Percentiles rank a stretch among this genome's conserved stretches.
Evolutionary conservation across 2,797 vertebrate genomes (phyloP).

Genomic region (Dermochelys coriacea): DNA sequence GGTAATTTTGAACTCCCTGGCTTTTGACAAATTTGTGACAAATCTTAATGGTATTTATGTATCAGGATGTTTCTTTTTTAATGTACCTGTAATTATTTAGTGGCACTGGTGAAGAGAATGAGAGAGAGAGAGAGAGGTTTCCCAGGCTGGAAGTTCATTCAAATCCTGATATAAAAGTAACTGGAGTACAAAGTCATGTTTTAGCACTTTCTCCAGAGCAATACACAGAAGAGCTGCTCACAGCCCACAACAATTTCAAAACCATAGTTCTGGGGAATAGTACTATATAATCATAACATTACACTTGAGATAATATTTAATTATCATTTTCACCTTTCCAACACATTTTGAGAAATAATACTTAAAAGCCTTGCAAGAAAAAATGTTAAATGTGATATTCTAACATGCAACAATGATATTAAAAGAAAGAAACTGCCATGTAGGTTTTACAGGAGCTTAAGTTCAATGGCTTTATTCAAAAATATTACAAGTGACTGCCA

Average conservation of each 20-base stretch:
- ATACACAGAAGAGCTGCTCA: constrained; percentile 83
- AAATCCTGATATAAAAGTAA: constrained; percentile 85
- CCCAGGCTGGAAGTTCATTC: constrained; percentile 83
- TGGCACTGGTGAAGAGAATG: constrained; percentile 65
- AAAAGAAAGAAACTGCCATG: constrained; percentile 76
- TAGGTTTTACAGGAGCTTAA: constrained; percentile 65
- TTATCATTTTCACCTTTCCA: constrained; percentile 89
- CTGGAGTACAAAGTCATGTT: constrained; percentile 84
- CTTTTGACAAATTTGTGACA: constrained; percentile 18
- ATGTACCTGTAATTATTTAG: constrained; percentile 55
- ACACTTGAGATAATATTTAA: constrained; percentile 89
- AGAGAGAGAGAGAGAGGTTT: constrained; percentile 47
- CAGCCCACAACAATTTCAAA: constrained; percentile 84
- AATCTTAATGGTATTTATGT: constrained; percentile 19
- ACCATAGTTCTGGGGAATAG: constrained; percentile 83
- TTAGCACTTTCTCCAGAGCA: constrained; percentile 87
- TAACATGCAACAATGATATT: constrained; percentile 56
- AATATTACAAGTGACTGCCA: constrained; percentile 67
- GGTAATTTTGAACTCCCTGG: constrained; percentile 31
- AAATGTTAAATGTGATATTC: constrained; percentile 80
- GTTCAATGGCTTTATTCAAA: constrained; percentile 73
- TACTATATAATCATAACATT: constrained; percentile 87
- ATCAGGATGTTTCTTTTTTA: constrained; percentile 5
- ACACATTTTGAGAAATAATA: constrained; percentile 88
- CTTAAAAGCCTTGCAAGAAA: constrained; percentile 81